phyloP scores from a whole-genome alignment of 2,888 invertebrate genomes.

The Troides aeacus region DNA sequence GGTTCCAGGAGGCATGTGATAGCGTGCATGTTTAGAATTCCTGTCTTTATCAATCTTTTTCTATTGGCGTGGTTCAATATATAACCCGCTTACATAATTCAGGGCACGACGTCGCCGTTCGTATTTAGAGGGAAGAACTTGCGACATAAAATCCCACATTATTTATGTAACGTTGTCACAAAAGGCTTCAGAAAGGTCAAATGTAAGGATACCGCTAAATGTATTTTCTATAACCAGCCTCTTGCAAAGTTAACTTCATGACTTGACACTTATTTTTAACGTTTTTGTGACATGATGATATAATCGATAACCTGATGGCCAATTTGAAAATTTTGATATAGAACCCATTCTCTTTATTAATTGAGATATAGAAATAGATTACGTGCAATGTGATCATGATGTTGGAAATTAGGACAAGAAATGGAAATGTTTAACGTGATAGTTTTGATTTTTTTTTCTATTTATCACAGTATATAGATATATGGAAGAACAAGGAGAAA shows the following conservation, averaged over 20 bases:
- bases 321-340: no score
- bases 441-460: no score
- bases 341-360: no score
- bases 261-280: background rate
- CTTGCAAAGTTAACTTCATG: background rate
- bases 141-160: slow-evolving; percentile 26
- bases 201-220: slow-evolving; percentile 7
- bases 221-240: slow-evolving; percentile 22
- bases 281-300: background rate
- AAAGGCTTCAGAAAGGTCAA: slow-evolving; percentile 26
- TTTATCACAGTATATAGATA: slow-evolving; percentile 46
- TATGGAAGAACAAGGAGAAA: slow-evolving; percentile 55
- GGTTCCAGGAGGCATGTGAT: slow-evolving; percentile 10
- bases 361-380: no score
- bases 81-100: slow-evolving; percentile 28
- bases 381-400: no score
- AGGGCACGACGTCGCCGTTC: slow-evolving; percentile 24
- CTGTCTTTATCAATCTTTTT: slow-evolving; percentile 28
- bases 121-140: slow-evolving; percentile 28
- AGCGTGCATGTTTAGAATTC: slow-evolving; percentile 23
- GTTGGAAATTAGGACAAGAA: no score
- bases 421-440: no score
- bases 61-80: slow-evolving; percentile 21
- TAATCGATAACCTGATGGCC: background rate
- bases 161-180: slow-evolving; percentile 26